A percentile compares a stretch with the other conserved stretches of the same genome.
These are phyloP conservation scores for Gambusia holbrooki DNA, from an alignment of 2,113 vertebrate species.

Conservation along the genomic window DNA sequence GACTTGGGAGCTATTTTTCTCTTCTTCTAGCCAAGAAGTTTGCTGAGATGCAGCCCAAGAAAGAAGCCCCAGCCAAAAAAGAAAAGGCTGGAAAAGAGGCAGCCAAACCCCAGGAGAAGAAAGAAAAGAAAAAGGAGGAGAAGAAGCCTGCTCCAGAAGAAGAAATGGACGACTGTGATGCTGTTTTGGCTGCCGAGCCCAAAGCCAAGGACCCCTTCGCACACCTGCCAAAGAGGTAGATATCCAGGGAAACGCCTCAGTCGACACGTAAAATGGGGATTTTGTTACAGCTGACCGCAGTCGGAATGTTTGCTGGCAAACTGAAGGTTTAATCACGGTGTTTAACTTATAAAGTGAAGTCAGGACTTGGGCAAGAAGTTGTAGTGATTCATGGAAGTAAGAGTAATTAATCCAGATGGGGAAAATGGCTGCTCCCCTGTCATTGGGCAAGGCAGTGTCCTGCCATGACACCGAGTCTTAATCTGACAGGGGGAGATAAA, in stretches of 20 bases:
- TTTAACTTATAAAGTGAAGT: not conserved
- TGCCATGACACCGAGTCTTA: slow-evolving; percentile 69
- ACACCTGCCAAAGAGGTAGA: slow-evolving; percentile 88
- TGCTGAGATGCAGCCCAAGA: slow-evolving; percentile 90
- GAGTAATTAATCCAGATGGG: not conserved
- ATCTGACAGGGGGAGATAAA: slow-evolving; percentile 71
- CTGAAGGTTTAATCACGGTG: not conserved
- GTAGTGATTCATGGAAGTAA: not conserved
- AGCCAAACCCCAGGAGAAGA: slow-evolving; percentile 81
- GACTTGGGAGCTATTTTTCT: slow-evolving; percentile 1
- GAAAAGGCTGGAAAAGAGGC: slow-evolving; percentile 84
- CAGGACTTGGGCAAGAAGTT: not conserved
- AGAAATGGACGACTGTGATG: slow-evolving; percentile 89
- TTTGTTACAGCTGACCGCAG: not conserved
- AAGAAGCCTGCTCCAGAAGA: slow-evolving; percentile 82
- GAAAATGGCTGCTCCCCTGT: slow-evolving; percentile 42
- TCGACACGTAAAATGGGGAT: not conserved
- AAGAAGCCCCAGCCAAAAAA: slow-evolving; percentile 85
- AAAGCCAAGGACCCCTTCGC: slow-evolving; percentile 93
- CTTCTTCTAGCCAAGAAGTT: slow-evolving; percentile 87
- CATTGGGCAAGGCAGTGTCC: slow-evolving; percentile 75
- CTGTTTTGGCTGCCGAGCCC: slow-evolving; percentile 87
- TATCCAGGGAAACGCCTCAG: no score
- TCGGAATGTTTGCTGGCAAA: not conserved
- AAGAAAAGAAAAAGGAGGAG: slow-evolving; percentile 88